Base-by-base conservation (phyloP, 2,888 invertebrate genomes). In the Agonopterix heracliana region DNA sequence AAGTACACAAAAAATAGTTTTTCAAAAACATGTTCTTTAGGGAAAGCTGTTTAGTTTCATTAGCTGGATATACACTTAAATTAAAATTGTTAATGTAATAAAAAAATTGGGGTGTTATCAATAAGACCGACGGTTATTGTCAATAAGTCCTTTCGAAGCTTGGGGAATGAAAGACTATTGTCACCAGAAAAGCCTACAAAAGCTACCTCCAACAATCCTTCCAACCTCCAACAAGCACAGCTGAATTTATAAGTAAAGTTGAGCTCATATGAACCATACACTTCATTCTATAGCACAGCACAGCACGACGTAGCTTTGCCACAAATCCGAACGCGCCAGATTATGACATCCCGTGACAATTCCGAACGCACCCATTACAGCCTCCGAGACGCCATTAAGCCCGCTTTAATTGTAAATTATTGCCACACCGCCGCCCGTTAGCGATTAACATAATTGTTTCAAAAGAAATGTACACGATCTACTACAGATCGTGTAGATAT, bases 361-460 rank as follows among this genome's bases (percentile, higher is more conserved):
- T 60, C 53, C 53, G 59, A 61, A 60, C 60, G 58, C 61, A 57
- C 57, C 61, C 60, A 60, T 56, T 54, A 54, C 56, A 46, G 49
- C 26, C 26, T 26, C 10, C 14, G 7, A 41, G 62, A 63, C 64
- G 65, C 71, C 70, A 72, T 75, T 69, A 64, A 74, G 64, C 66
- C 64, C 65, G 68, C 61, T 71, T 75, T 80, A 79, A 80, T 81
- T 83, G 80, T 81, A 74, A 85, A 76, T 78, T 81, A 83, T 81
- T 67, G 71, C 74, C 54, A 58, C 52, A 59, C 54, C 64, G 64
- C 55, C 55, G 41, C 41, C 41, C 63, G 62, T 68, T 64, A 63
- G 66, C 70, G 66, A 83, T 85, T 81, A 80, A 72, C 79, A 79
- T 84, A 83, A 85, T 85, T 79, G 77, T 79, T 82, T 80, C 68